Percentiles rank a stretch among this genome's conserved stretches.
Evolutionary conservation across 2,113 vertebrate species (phyloP).

Genomic region (Seriola quinqueradiata): DNA sequence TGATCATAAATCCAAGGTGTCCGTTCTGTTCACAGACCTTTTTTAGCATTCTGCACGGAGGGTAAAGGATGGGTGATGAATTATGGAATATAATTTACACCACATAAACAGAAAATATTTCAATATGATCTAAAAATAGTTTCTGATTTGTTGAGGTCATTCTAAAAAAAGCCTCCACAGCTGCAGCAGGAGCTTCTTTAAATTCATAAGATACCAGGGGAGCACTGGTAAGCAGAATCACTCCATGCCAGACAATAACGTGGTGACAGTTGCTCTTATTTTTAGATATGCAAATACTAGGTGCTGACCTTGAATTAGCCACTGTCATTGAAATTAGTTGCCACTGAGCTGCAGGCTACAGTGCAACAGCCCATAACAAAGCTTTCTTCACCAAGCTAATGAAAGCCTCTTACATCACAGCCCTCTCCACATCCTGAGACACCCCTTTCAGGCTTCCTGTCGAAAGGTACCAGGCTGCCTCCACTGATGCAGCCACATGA

Average conservation of each 20-base stretch:
- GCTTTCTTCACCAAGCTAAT: conserved; percentile 63
- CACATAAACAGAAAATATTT: conserved; percentile 48
- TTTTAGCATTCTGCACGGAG: conserved; percentile 88
- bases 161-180: conserved; percentile 39
- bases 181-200: conserved; percentile 51
- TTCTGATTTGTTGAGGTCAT: conserved; percentile 52
- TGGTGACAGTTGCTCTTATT: conserved; percentile 60
- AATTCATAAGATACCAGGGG: conserved; percentile 51
- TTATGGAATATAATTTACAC: conserved; percentile 59
- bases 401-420: conserved; percentile 89
- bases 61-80: conserved; percentile 40
- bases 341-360: conserved; percentile 64
- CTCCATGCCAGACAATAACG: conserved; percentile 39
- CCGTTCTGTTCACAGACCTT: conserved; percentile 91
- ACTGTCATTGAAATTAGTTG: conserved; percentile 72
- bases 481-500: conserved; percentile 88
- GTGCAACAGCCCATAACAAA: conserved; percentile 68
- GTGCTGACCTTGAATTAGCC: conserved; percentile 76
- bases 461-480: conserved; percentile 89
- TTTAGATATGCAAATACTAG: conserved; percentile 77
- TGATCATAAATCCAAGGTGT: conserved; percentile 90
- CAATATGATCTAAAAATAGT: conserved; percentile 58
- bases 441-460: conserved; percentile 89
- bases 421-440: conserved; percentile 87
- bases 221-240: conserved; percentile 44